Percentiles rank a stretch among this genome's conserved stretches.
Evolutionary conservation across 2,113 vertebrate species (phyloP).

Genomic region (Sapayoa aenigma): DNA sequence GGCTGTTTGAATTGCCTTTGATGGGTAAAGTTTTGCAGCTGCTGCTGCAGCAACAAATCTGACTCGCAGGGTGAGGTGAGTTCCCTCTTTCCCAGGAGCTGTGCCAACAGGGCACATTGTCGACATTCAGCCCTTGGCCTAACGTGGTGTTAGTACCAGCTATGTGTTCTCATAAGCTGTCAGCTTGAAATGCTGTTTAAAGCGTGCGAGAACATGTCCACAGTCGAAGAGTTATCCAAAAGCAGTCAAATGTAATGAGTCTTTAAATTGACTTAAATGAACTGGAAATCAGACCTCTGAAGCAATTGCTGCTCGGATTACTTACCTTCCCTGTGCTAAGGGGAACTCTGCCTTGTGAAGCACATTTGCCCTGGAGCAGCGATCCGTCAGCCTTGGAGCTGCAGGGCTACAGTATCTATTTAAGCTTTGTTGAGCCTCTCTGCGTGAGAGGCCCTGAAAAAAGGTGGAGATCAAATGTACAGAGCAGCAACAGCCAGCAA

Average conservation of each 20-base stretch:
- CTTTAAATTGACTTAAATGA: constrained; percentile 18
- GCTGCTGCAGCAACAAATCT: fast-evolving
- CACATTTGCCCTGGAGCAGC: fast-evolving
- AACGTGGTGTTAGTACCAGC: fast-evolving
- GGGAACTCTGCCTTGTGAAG: neutral
- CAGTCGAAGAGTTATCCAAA: neutral
- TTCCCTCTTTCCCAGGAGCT: neutral
- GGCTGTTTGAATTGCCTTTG: too few species aligned
- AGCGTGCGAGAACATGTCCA: neutral
- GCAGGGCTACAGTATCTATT: neutral
- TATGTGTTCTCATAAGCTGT: neutral
- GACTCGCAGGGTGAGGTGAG: neutral
- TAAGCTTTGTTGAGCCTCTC: neutral
- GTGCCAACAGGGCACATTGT: neutral
- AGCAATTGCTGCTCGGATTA: neutral
- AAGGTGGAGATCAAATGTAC: neutral
- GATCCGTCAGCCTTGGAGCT: neutral
- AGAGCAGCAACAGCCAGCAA: neutral
- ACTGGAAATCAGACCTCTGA: neutral
- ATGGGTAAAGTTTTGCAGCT: neutral
- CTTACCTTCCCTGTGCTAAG: neutral
- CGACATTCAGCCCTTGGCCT: neutral
- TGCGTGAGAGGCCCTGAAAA: neutral
- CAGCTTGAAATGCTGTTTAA: neutral
- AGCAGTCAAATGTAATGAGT: neutral